phyloP scores from a whole-genome alignment of 1,140 invertebrate species.

The Maniola jurtina region DNA sequence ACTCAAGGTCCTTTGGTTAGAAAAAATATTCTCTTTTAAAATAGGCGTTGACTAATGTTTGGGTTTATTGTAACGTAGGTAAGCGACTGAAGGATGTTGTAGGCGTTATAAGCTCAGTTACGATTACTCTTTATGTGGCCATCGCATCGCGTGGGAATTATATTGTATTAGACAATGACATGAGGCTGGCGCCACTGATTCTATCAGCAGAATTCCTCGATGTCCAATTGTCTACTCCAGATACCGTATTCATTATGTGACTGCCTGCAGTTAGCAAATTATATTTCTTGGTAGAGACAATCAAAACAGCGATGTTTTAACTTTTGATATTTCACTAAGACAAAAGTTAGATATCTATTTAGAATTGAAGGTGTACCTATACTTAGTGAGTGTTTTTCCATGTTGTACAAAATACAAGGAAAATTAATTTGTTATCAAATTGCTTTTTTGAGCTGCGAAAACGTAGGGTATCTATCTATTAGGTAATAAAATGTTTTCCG shows the following conservation, averaged over 20 bases:
- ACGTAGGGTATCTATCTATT: too few species aligned
- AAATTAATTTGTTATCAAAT: too few species aligned
- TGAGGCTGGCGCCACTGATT: conserved; percentile 34
- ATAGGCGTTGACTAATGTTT: conserved; percentile 22
- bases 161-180: conserved; percentile 37
- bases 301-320: neutral
- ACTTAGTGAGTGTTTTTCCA: neutral
- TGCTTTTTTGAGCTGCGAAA: too few species aligned
- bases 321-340: neutral
- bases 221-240: conserved; percentile 33
- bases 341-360: neutral
- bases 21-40: neutral
- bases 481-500: too few species aligned
- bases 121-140: conserved; percentile 29
- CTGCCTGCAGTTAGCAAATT: conserved; percentile 13
- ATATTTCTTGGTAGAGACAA: conserved; percentile 13
- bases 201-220: conserved; percentile 39
- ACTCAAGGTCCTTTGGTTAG: too few species aligned
- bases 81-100: conserved; percentile 29
- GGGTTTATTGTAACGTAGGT: conserved; percentile 12
- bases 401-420: too few species aligned
- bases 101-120: conserved; percentile 24
- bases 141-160: conserved; percentile 41
- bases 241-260: conserved; percentile 22
- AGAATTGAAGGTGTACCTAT: neutral